These are phyloP conservation scores for Pherbina coryleti DNA, from an alignment of 2,888 invertebrate genomes.

Conservation along the genomic window DNA sequence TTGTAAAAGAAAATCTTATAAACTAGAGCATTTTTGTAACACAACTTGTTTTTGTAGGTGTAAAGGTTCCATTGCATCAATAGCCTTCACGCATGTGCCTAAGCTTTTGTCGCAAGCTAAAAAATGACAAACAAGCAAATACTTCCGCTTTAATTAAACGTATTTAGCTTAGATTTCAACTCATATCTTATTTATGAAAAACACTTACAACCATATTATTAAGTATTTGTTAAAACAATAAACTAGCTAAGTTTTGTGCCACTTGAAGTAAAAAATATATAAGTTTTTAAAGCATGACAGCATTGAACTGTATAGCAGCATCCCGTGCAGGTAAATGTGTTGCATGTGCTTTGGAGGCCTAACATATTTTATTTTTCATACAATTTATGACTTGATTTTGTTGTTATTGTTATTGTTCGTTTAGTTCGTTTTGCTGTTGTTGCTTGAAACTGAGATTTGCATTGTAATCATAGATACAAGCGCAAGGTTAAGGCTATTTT, in stretches of 20 bases:
- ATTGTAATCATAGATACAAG: constrained; percentile 31
- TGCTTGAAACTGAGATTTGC: constrained; percentile 11
- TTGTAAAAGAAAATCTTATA: too few relatives aligned
- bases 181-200: not conserved
- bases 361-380: not conserved
- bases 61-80: too few relatives aligned
- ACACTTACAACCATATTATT: not conserved
- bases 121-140: too few relatives aligned
- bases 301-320: constrained; percentile 21
- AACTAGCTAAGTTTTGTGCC: not conserved
- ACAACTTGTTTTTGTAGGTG: too few relatives aligned
- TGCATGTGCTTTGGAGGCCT: too few relatives aligned
- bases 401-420: not conserved
- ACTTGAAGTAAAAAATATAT: not conserved
- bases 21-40: too few relatives aligned
- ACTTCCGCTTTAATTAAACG: too few relatives aligned
- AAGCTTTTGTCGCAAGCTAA: too few relatives aligned
- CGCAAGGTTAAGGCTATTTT: constrained; percentile 31
- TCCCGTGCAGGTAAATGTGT: too few relatives aligned
- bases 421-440: constrained; percentile 9
- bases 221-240: not conserved
- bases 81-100: too few relatives aligned
- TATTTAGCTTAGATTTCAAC: constrained; percentile 6
- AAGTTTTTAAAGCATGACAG: constrained; percentile 13
- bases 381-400: not conserved